Evolutionary conservation across 1,140 invertebrate genomes (phyloP).

Genomic region (Magallana angulata): DNA sequence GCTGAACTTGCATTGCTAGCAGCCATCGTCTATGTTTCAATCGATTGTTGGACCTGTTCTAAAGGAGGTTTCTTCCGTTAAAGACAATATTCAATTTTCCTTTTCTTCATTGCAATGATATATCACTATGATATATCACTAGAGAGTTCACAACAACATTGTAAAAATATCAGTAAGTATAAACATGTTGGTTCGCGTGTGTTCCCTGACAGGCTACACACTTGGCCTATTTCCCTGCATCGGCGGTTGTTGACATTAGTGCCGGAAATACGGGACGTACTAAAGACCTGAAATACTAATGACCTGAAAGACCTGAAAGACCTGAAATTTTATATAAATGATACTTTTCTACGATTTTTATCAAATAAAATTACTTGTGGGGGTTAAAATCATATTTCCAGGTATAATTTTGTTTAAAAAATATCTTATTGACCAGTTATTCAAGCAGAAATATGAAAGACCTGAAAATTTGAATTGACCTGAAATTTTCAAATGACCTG

Average conservation of each 20-base stretch:
- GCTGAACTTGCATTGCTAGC: not conserved
- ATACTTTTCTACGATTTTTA: no score
- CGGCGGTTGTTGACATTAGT: slow-evolving; percentile 41
- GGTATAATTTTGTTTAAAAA: no score
- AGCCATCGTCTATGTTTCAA: slow-evolving; percentile 38
- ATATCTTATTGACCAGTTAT: no score
- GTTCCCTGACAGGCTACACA: not conserved
- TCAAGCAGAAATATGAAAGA: no score
- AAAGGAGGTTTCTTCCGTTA: not conserved
- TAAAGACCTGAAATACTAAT: no score
- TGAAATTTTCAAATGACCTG: no score
- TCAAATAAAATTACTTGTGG: no score
- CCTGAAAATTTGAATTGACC: no score
- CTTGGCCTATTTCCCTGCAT: slow-evolving; percentile 3
- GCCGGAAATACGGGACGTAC: slow-evolving; percentile 37
- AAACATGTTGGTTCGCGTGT: not conserved
- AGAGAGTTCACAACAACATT: not conserved
- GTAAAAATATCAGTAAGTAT: not conserved
- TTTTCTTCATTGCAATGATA: not conserved
- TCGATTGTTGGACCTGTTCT: not conserved
- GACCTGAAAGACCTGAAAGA: no score
- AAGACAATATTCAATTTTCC: not conserved
- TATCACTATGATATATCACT: not conserved
- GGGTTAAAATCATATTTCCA: no score
- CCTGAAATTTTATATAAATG: no score